Percentiles rank a stretch among this genome's conserved stretches.
Conservation (phyloP, 2,888 invertebrate genomes). For the Autographa pulchrina region DNA sequence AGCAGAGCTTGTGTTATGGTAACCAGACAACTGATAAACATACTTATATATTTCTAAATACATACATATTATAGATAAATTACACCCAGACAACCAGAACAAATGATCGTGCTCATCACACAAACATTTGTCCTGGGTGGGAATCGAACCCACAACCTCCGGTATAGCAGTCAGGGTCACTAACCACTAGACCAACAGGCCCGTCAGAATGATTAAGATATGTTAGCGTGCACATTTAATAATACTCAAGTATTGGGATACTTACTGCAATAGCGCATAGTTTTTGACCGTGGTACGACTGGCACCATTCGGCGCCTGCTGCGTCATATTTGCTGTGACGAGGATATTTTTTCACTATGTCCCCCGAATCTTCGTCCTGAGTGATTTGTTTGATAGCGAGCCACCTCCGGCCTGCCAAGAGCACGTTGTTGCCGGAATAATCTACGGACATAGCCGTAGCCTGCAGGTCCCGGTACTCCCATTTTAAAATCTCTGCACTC, state of each 20-base stretch:
- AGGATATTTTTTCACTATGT: slow-evolving; percentile 93
- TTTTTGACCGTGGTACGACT: slow-evolving; percentile 93
- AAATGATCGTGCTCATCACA: too few relatives aligned
- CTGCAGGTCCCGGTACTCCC: slow-evolving; percentile 96
- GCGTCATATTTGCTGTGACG: slow-evolving; percentile 98
- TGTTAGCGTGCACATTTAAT: too few relatives aligned
- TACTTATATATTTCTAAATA: too few relatives aligned
- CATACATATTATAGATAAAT: too few relatives aligned
- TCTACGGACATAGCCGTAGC: slow-evolving; percentile 98
- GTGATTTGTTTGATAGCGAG: slow-evolving; percentile 93
- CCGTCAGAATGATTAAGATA: too few relatives aligned
- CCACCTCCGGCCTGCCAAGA: slow-evolving; percentile 95
- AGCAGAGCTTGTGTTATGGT: too few relatives aligned
- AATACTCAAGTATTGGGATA: slow-evolving; percentile 41
- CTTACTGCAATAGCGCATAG: slow-evolving; percentile 96
- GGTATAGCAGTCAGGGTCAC: too few relatives aligned
- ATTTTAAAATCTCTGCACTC: slow-evolving; percentile 87
- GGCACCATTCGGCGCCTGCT: slow-evolving; percentile 97
- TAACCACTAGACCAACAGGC: too few relatives aligned
- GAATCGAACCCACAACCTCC: too few relatives aligned
- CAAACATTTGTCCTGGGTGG: too few relatives aligned
- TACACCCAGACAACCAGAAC: too few relatives aligned
- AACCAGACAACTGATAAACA: too few relatives aligned
- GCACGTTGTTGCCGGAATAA: slow-evolving; percentile 94
- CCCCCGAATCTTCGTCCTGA: slow-evolving; percentile 92